phyloP scores from a whole-genome alignment of 2,113 vertebrate genomes.

The Macrotis lagotis region DNA sequence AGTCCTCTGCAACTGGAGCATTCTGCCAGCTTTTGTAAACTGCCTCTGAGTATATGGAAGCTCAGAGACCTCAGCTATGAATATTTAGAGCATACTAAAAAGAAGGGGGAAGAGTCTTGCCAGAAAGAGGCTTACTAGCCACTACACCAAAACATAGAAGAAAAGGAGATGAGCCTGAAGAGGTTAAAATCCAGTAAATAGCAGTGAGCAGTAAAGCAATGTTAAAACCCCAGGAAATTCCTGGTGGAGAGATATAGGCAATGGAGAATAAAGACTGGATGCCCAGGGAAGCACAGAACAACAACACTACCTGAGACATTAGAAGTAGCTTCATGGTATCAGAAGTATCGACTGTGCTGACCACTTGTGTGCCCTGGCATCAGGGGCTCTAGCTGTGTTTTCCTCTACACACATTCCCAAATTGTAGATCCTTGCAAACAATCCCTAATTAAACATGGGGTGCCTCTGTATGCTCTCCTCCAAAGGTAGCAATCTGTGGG shows the following conservation, averaged over 20 bases:
- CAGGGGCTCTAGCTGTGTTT: neutral
- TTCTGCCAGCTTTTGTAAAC: neutral
- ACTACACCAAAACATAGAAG: neutral
- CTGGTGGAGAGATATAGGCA: neutral
- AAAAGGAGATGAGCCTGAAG: neutral
- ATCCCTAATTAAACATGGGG: neutral
- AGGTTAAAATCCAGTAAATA: neutral
- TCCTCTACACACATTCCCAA: neutral
- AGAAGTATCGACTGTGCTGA: neutral
- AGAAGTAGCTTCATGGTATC: neutral
- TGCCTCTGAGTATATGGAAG: neutral
- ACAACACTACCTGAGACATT: neutral
- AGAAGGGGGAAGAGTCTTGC: neutral
- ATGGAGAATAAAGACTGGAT: neutral
- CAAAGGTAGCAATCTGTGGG: neutral
- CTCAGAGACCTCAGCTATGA: neutral
- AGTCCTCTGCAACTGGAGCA: neutral
- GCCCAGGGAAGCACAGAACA: neutral
- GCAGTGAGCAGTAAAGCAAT: neutral
- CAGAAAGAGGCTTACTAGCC: neutral
- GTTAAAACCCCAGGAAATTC: neutral
- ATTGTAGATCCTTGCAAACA: neutral
- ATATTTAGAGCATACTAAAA: neutral
- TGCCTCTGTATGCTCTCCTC: neutral
- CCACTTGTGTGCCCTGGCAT: neutral